These are phyloP conservation scores for Eustalomyia histrio DNA, from an alignment of 2,888 invertebrate species.

Conservation along the genomic window DNA sequence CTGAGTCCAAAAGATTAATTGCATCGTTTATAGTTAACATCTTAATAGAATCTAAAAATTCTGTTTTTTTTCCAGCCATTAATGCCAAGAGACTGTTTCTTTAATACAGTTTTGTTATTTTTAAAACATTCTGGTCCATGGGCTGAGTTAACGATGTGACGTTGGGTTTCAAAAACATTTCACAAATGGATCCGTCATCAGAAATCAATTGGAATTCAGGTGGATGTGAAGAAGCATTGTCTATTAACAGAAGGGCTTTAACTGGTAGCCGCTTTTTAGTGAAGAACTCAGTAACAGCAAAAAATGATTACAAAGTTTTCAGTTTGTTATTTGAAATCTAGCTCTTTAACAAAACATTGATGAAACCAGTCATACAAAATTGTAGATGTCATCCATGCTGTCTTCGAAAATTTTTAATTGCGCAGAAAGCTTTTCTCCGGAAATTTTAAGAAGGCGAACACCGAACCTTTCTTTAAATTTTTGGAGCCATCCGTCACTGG, in stretches of 20 bases:
- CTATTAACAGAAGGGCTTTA: slow-evolving; percentile 20
- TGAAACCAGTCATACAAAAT: slow-evolving; percentile 42
- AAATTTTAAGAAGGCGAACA: too few relatives aligned
- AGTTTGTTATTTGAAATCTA: neutral
- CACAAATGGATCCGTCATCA: slow-evolving; percentile 25
- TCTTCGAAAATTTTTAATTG: slow-evolving; percentile 45
- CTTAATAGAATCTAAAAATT: slow-evolving; percentile 3
- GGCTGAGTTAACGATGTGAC: slow-evolving; percentile 9
- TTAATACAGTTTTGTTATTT: too few relatives aligned
- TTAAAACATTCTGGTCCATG: slow-evolving; percentile 6
- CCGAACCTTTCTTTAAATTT: too few relatives aligned
- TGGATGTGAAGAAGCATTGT: too few relatives aligned
- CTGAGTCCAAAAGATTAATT: slow-evolving; percentile 31
- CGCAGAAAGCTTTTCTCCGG: too few relatives aligned
- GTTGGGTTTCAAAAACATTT: slow-evolving; percentile 10
- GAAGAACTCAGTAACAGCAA: slow-evolving; percentile 2
- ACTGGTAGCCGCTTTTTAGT: slow-evolving; percentile 4
- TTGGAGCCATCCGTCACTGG: slow-evolving; percentile 13
- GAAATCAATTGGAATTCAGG: too few relatives aligned
- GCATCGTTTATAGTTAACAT: slow-evolving; percentile 19
- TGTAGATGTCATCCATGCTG: slow-evolving; percentile 33
- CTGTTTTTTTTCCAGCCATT: too few relatives aligned
- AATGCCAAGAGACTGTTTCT: slow-evolving; percentile 17
- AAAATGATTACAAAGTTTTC: too few relatives aligned
- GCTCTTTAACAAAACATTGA: slow-evolving; percentile 23